Percentiles rank a stretch among this genome's conserved stretches.
Evolutionary conservation across 2,888 invertebrate genomes (phyloP).

Genomic region (Notodromas monacha): DNA sequence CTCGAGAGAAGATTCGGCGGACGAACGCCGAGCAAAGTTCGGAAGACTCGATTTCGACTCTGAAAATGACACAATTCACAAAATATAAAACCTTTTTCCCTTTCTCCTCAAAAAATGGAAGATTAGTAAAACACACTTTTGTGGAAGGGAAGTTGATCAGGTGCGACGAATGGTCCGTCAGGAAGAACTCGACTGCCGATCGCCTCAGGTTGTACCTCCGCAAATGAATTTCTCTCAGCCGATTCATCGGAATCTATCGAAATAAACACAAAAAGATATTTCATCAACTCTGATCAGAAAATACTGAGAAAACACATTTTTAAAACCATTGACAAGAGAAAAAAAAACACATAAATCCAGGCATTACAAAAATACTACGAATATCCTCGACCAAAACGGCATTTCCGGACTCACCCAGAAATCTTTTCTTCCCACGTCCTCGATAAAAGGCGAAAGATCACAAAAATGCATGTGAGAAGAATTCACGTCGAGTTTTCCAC

Average conservation of each 20-base stretch:
- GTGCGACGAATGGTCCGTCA: conserved; percentile 28
- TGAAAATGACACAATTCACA: too few species aligned
- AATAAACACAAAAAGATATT: too few species aligned
- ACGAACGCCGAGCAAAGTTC: conserved; percentile 23
- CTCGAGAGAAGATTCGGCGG: conserved; percentile 25
- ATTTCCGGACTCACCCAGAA: too few species aligned
- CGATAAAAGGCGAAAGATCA: conserved; percentile 22
- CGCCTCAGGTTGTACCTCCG: conserved; percentile 27
- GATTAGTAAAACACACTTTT: conserved; percentile 17
- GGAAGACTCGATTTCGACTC: conserved; percentile 26
- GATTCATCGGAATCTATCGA: conserved; percentile 15
- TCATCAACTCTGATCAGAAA: too few species aligned
- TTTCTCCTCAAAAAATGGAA: conserved; percentile 6
- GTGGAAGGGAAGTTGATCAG: conserved; percentile 27
- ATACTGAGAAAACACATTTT: too few species aligned
- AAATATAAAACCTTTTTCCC: too few species aligned
- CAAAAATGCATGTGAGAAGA: conserved; percentile 25
- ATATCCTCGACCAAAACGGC: too few species aligned
- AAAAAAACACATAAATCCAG: too few species aligned
- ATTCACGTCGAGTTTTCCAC: conserved; percentile 27
- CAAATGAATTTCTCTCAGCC: conserved; percentile 27
- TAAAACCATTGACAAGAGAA: too few species aligned
- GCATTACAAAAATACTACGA: too few species aligned
- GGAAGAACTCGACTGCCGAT: conserved; percentile 28
- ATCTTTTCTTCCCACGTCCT: conserved; percentile 20